A percentile compares a stretch with the other conserved stretches of the same genome.
Conservation (phyloP, 2,888 invertebrate species). For the Lithophane socia region DNA sequence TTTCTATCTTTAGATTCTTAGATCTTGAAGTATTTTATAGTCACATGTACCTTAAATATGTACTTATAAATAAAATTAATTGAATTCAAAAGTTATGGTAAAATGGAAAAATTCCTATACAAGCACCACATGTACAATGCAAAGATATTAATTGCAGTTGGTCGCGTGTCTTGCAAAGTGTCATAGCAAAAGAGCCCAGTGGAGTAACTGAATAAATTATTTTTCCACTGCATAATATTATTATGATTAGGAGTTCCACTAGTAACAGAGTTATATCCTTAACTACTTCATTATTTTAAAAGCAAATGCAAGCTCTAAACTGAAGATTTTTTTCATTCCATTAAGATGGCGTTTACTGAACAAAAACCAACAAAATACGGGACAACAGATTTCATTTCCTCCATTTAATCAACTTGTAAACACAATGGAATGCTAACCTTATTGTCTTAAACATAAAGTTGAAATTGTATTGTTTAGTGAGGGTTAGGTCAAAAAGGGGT, state of each 20-base stretch:
- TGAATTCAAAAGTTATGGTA: background rate
- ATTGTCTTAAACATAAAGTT: constrained; percentile 59
- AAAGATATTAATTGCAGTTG: background rate
- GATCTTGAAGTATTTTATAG: background rate
- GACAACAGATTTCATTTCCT: constrained; percentile 81
- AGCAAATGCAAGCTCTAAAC: constrained; percentile 52
- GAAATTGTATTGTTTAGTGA: constrained; percentile 57
- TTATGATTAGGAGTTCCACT: background rate
- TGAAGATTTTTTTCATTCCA: constrained; percentile 67
- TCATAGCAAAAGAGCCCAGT: background rate
- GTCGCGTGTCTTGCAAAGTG: background rate
- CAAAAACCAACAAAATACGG: constrained; percentile 74
- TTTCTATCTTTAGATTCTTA: background rate
- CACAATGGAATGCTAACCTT: constrained; percentile 55
- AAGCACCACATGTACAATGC: background rate
- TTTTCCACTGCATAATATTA: background rate
- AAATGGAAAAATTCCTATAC: background rate
- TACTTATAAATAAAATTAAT: background rate
- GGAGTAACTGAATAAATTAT: background rate
- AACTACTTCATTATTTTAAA: constrained; percentile 50
- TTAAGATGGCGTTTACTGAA: constrained; percentile 68
- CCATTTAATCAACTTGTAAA: constrained; percentile 70
- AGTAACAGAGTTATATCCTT: constrained; percentile 6
- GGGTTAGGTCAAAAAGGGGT: constrained; percentile 65
- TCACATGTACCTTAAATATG: no score